Base-by-base conservation (phyloP, 1,140 invertebrate genomes). In the Drosophila pachea region DNA sequence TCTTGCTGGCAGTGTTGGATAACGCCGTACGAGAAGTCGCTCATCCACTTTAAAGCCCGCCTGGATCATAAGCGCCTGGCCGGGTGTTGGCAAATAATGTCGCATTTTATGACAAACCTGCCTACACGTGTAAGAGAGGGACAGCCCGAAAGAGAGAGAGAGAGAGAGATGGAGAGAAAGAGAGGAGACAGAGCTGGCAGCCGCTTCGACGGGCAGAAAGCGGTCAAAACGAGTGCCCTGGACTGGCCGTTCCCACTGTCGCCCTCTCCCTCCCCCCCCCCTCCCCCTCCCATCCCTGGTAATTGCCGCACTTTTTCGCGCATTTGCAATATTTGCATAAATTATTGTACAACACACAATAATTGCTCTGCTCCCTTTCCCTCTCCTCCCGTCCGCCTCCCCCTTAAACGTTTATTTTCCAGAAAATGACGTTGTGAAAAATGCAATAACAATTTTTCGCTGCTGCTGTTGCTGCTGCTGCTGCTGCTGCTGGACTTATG, bases 291-390 rank as follows among this genome's bases (percentile, higher is more conserved):
- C 38, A n/a, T 49, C 55, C 33, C 60, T 45, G 54, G 3, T 3
- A 22, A 22, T 22, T 48, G 59, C 71, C 66, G 40, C 33, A 33
- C 35, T 79, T 81, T 73, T 68, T 74, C 59, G 56, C 70, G 78
- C 74, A 74, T 83, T 76, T 86, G 79, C 81, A 83, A 84, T 84
- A 84, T 83, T 84, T 83, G 79, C 79, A 84, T 84, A 84, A 84
- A 84, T 76, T 79, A 70, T 79, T 79, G 66, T 79, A 83, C 78
- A 78, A 83, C 74, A 83, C 78, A 83, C 71, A 82, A 75, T 72
- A 68, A 65, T 73, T 73, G 43, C 29, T 55, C 52, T 36, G 31
- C 8, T 22, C 5, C 9, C n/a, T 8, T 9, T 8, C 31, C 16
- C 8, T 7, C 5, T 14, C 40, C 5, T 7, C n/a, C 5, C 40